Evolutionary conservation across 2,113 vertebrate genomes (phyloP), one percentile per base, ranked within the genome.

Genomic region (Lampris incognitus): DNA sequence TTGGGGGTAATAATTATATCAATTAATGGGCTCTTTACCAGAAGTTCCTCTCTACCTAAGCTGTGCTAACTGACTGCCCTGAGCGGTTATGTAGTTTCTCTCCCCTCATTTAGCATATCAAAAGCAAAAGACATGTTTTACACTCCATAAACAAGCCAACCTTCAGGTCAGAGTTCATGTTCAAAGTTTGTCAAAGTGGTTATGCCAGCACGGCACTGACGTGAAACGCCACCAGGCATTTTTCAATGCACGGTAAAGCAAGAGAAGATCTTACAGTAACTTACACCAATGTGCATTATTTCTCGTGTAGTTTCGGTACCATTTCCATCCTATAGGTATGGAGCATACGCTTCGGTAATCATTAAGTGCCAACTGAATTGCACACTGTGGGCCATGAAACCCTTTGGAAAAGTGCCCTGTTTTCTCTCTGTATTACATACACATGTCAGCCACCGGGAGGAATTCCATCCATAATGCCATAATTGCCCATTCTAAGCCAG

Each of bases 1-100:
- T 11, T 69, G 6, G 38, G 41, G 90, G 87, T 84, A 74, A 81
- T 79, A 91, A 92, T 92, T 87, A 85, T 69, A 60, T 67, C 61
- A 83, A 78, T 89, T 50, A 83, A 57, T 5, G 39, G 60, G 42
- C 57, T 71, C 66, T 81, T 63, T 66, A 54, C 69, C 38, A 56
- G 50, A 63, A 41, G 52, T 6, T 82, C 74, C 64, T 68, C 57
- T 69, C 58, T 64, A 65, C 42, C 49, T 69, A 64, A 59, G 44
- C 55, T 46, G 55, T 6, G 11, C 24, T 24, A 24, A 24, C 24
- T 24, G 24, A 24, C 24, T 24, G 24, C 24, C 24, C 24, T 24
- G 24, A 24, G 24, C 24, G 24, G 24, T 24, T 24, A 24, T 24
- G 48, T 49, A 1, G 48, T 38, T 65, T 40, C 10, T 49, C 46